These are phyloP conservation scores for Gambusia holbrooki DNA, from an alignment of 2,113 vertebrate genomes.

Conservation along the genomic window DNA sequence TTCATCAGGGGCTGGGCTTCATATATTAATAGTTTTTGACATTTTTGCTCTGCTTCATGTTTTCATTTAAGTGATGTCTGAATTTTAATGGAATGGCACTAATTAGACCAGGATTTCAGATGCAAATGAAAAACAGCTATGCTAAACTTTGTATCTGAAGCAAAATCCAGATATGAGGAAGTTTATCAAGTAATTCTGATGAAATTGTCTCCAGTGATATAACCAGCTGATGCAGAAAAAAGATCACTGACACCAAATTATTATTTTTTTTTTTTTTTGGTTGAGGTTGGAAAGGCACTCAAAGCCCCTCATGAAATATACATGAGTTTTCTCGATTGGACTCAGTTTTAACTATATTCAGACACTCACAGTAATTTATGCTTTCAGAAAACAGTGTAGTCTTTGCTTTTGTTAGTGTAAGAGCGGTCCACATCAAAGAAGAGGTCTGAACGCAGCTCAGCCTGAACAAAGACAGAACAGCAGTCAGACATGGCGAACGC, in stretches of 20 bases:
- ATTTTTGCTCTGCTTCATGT: too few species aligned
- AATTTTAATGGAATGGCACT: too few species aligned
- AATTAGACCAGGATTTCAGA: too few species aligned
- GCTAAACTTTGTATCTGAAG: too few species aligned
- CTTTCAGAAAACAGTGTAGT: neutral
- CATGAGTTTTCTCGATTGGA: conserved; percentile 19
- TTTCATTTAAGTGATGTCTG: too few species aligned
- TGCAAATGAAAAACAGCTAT: too few species aligned
- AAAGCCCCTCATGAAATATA: conserved; percentile 33
- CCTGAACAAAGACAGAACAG: conserved; percentile 24
- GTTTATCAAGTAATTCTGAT: too few species aligned
- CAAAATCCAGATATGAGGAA: too few species aligned
- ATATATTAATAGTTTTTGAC: too few species aligned
- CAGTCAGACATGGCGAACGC: conserved; percentile 1
- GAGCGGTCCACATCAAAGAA: conserved; percentile 42
- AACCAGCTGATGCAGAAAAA: neutral
- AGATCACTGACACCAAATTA: neutral
- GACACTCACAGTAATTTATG: conserved; percentile 6
- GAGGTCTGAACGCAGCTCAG: conserved; percentile 2
- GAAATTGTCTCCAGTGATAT: neutral
- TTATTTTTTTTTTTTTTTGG: too few species aligned
- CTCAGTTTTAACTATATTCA: conserved; percentile 1
- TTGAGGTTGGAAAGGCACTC: conserved; percentile 10
- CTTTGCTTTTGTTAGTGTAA: conserved; percentile 36
- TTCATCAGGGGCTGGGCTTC: too few species aligned